Conservation (phyloP, 2,797 vertebrate species). For the Xenentodon cancila region DNA sequence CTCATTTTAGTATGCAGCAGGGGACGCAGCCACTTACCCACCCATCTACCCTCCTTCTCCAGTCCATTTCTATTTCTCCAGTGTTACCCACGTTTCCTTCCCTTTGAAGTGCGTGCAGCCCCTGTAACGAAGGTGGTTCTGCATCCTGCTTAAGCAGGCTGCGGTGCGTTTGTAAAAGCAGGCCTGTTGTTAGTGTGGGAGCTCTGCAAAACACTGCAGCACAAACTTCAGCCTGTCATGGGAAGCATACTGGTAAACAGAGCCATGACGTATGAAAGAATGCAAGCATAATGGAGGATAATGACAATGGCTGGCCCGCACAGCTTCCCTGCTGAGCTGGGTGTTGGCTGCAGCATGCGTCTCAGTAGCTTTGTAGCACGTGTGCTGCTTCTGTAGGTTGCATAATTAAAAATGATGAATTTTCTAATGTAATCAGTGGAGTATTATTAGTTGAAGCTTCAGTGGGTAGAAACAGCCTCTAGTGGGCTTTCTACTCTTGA, state of each 20-base stretch:
- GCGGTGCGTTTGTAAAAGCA: constrained; percentile 43
- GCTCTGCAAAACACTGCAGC: constrained; percentile 29
- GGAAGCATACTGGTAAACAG: constrained; percentile 63
- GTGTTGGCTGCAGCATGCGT: constrained; percentile 12
- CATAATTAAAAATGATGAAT: constrained; percentile 70
- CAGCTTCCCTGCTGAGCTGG: constrained; percentile 18
- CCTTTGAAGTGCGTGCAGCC: constrained; percentile 54
- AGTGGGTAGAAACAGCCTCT: constrained; percentile 45
- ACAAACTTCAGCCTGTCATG: constrained; percentile 20
- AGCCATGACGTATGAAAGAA: constrained; percentile 54
- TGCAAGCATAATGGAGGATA: constrained; percentile 52
- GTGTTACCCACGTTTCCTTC: constrained; percentile 52
- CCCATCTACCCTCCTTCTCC: constrained; percentile 25
- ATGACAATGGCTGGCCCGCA: constrained; percentile 44
- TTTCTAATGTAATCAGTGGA: constrained; percentile 61
- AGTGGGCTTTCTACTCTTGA: constrained; percentile 44
- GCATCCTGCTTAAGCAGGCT: constrained; percentile 37
- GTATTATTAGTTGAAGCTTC: constrained; percentile 60
- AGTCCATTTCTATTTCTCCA: constrained; percentile 38
- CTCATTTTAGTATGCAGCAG: constrained; percentile 64
- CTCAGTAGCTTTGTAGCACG: constrained; percentile 12
- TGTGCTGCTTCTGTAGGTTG: constrained; percentile 38
- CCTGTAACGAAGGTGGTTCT: constrained; percentile 35
- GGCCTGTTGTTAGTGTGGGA: constrained; percentile 50
- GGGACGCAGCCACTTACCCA: constrained; percentile 50